Percentiles rank a stretch among this genome's conserved stretches.
phyloP scores from a whole-genome alignment of 2,113 vertebrate genomes.

The Myrmophylax atrothorax region DNA sequence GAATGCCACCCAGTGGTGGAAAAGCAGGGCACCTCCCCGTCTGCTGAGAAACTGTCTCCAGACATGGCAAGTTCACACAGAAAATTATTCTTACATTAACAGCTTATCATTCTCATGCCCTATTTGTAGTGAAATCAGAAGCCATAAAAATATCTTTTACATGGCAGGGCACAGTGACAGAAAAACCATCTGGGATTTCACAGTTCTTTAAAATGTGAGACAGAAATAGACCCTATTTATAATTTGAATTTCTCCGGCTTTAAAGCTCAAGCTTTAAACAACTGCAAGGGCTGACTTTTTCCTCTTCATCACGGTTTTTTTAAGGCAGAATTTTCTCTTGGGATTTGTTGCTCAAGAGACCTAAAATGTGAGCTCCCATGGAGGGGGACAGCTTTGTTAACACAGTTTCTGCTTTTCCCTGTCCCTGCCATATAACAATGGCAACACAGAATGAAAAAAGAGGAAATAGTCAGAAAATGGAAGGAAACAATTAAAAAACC shows the following conservation, averaged over 20 bases:
- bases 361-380: neutral
- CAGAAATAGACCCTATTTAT: neutral
- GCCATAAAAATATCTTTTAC: neutral
- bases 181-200: constrained; percentile 25
- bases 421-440: neutral
- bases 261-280: constrained; percentile 11
- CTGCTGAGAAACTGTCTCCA: neutral
- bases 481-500: neutral
- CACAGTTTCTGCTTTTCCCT: neutral
- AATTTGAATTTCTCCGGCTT: constrained; percentile 4
- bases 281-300: neutral
- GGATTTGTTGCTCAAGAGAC: neutral
- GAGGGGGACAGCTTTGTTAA: neutral
- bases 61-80: neutral
- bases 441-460: neutral
- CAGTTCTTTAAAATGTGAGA: neutral
- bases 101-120: neutral
- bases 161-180: neutral
- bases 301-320: neutral
- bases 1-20: constrained; percentile 68
- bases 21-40: neutral
- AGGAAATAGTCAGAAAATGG: neutral
- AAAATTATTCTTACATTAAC: neutral
- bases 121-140: constrained; percentile 13
- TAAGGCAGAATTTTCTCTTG: neutral